These are phyloP conservation scores for Xyrichtys novacula DNA, from an alignment of 2,797 vertebrate genomes.

Conservation along the genomic window DNA sequence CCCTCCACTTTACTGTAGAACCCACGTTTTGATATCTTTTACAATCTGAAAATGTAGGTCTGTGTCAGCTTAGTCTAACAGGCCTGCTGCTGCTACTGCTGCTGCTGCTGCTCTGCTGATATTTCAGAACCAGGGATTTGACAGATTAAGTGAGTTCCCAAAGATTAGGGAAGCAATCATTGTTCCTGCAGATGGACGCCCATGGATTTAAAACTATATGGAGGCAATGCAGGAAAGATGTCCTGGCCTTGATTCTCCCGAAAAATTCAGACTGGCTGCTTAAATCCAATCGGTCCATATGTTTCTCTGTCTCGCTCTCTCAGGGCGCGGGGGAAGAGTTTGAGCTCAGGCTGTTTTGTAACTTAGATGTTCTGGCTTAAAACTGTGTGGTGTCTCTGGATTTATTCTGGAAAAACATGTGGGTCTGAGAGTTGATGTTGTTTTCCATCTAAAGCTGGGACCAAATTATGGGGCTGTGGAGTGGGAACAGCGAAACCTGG, in stretches of 20 bases:
- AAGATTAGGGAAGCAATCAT: slow-evolving; percentile 84
- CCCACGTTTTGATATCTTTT: slow-evolving; percentile 57
- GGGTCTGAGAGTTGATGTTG: slow-evolving; percentile 4
- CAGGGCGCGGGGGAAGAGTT: slow-evolving; percentile 21
- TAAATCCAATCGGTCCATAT: slow-evolving; percentile 60
- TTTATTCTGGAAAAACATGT: slow-evolving; percentile 29
- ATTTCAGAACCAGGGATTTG: slow-evolving; percentile 80
- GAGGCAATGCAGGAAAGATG: slow-evolving; percentile 20
- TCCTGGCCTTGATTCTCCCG: slow-evolving; percentile 55
- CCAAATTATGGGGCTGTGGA: slow-evolving; percentile 5
- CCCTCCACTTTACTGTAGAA: slow-evolving; percentile 1
- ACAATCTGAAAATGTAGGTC: slow-evolving; percentile 77
- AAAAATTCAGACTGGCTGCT: slow-evolving; percentile 39
- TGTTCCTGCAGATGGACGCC: slow-evolving; percentile 78
- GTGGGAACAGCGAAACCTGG: slow-evolving; percentile 6
- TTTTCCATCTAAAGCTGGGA: slow-evolving; percentile 18
- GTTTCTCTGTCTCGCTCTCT: slow-evolving; percentile 24
- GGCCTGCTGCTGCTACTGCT: slow-evolving; percentile 58
- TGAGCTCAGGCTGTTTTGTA: slow-evolving; percentile 40
- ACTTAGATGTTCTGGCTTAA: slow-evolving; percentile 44
- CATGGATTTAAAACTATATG: slow-evolving; percentile 70
- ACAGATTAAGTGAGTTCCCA: slow-evolving; percentile 79
- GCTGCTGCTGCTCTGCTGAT: slow-evolving; percentile 60
- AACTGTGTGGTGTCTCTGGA: slow-evolving; percentile 37
- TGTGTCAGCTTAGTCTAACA: slow-evolving; percentile 66